These are phyloP conservation scores for Pelecanus crispus DNA, from an alignment of 2,113 vertebrate genomes.

Conservation along the genomic window DNA sequence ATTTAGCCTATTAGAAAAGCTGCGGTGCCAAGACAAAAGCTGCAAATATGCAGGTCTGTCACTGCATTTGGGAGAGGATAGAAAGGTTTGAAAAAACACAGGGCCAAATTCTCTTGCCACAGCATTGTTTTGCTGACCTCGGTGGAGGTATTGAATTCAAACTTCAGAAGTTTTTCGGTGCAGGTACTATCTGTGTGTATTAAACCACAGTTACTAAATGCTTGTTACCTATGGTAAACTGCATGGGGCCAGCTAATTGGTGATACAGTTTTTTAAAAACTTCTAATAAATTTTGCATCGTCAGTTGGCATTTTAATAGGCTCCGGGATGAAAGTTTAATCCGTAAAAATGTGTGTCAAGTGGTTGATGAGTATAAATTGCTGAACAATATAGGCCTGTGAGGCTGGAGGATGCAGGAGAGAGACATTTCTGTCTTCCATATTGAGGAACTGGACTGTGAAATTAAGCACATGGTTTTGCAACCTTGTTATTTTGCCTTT, in stretches of 20 bases:
- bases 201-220: fast-evolving
- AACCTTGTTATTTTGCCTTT: background rate
- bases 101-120: background rate
- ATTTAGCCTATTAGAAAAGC: background rate
- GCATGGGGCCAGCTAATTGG: no score
- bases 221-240: background rate
- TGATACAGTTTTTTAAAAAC: background rate
- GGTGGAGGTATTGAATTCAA: background rate
- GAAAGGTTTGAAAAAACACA: background rate
- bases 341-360: background rate
- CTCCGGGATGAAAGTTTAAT: background rate
- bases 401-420: background rate
- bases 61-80: background rate
- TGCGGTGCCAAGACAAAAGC: background rate
- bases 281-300: background rate
- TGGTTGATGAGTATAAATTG: background rate
- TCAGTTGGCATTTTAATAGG: background rate
- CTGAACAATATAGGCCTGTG: background rate
- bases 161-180: background rate
- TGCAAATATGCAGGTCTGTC: fast-evolving
- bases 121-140: background rate
- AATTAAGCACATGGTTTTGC: background rate
- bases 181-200: background rate
- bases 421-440: background rate
- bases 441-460: conserved; percentile 26